A percentile compares a stretch with the other conserved stretches of the same genome.
phyloP scores from a whole-genome alignment of 2,797 vertebrate species.

The Borostomias antarcticus region DNA sequence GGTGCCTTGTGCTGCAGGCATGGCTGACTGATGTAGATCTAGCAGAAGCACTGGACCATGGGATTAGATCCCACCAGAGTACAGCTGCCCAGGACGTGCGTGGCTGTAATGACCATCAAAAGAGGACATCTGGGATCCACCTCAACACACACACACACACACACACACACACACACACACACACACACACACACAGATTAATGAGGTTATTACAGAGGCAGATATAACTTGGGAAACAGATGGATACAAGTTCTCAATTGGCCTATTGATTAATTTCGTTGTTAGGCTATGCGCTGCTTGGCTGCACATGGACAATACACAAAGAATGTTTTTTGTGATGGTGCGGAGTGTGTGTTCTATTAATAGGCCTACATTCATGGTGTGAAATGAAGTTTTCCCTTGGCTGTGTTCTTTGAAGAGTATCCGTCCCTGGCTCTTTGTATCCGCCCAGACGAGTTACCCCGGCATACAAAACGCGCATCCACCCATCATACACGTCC shows the following conservation, averaged over 20 bases:
- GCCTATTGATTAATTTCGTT: neutral
- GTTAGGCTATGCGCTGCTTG: neutral
- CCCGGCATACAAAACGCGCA: neutral
- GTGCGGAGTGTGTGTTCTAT: neutral
- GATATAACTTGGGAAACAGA: neutral
- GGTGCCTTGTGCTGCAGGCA: neutral
- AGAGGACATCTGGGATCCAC: neutral
- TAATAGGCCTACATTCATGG: too few relatives aligned
- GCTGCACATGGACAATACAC: neutral
- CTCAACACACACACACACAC: neutral
- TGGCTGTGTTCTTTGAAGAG: neutral
- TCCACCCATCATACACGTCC: neutral
- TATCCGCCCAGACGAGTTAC: neutral
- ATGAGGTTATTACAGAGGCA: neutral
- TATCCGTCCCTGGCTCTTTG: neutral
- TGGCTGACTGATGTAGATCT: conserved; percentile 1
- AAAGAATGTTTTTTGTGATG: neutral
- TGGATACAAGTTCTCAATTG: neutral
- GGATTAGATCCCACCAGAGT: neutral
- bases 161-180: neutral
- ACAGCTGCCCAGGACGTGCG: neutral
- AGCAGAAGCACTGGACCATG: neutral
- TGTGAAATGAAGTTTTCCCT: too few relatives aligned
- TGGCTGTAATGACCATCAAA: neutral
- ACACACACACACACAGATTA: neutral